Evolutionary conservation across 2,113 vertebrate genomes (phyloP).

Genomic region (Coptodon bakossiorum): DNA sequence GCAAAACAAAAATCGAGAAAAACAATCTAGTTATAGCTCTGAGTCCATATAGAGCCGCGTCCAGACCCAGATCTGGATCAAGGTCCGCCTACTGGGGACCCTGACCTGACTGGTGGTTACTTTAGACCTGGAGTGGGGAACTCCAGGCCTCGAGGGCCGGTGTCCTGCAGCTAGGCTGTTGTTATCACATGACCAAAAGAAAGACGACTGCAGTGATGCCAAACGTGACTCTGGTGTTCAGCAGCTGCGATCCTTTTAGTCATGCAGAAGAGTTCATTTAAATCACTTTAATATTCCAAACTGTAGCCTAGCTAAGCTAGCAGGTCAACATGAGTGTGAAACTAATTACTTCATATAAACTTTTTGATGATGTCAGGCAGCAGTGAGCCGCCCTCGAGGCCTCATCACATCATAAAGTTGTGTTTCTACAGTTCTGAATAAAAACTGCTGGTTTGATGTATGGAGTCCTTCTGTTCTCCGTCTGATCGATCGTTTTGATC

Average conservation of each 20-base stretch:
- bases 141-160: neutral
- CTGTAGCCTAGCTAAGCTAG: neutral
- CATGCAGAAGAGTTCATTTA: neutral
- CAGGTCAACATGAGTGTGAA: neutral
- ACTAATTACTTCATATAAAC: neutral
- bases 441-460: neutral
- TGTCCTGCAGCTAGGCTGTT: neutral
- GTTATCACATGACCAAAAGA: neutral
- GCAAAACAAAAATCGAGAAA: neutral
- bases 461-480: neutral
- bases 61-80: neutral
- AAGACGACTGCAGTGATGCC: neutral
- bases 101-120: neutral
- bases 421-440: neutral
- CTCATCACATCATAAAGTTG: neutral
- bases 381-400: neutral
- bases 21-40: neutral
- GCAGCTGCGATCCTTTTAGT: neutral
- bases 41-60: rapidly evolving
- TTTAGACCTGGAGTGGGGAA: neutral
- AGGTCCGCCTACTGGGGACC: neutral
- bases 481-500: neutral
- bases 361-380: neutral
- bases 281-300: neutral
- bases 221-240: neutral